These are phyloP conservation scores for Nephrotoma appendiculata DNA, from an alignment of 2,888 invertebrate genomes.

Conservation along the genomic window DNA sequence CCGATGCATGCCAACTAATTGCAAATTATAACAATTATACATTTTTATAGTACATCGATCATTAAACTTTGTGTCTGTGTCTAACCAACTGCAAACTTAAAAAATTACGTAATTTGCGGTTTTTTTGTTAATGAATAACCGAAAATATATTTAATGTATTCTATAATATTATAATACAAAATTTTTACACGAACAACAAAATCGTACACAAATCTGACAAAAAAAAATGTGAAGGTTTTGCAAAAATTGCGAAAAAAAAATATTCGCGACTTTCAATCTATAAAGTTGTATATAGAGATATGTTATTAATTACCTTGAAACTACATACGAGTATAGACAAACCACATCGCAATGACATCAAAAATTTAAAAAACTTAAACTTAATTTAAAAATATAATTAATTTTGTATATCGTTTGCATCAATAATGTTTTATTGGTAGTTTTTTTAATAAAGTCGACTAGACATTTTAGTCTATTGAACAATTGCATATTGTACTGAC, in stretches of 20 bases:
- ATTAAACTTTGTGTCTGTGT: neutral
- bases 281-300: neutral
- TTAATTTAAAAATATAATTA: neutral
- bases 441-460: neutral
- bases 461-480: neutral
- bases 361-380: neutral
- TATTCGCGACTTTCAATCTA: neutral
- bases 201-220: neutral
- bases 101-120: neutral
- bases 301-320: neutral
- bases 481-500: neutral
- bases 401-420: neutral
- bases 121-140: neutral
- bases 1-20: no score
- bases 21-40: no score
- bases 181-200: neutral
- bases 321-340: neutral
- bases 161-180: neutral
- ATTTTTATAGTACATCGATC: neutral
- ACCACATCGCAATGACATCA: neutral
- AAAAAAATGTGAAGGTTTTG: neutral
- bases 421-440: neutral
- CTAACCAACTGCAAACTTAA: neutral
- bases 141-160: neutral
- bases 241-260: neutral